phyloP scores from a whole-genome alignment of 2,888 invertebrate species.

The Caenorhabditis uteleia region DNA sequence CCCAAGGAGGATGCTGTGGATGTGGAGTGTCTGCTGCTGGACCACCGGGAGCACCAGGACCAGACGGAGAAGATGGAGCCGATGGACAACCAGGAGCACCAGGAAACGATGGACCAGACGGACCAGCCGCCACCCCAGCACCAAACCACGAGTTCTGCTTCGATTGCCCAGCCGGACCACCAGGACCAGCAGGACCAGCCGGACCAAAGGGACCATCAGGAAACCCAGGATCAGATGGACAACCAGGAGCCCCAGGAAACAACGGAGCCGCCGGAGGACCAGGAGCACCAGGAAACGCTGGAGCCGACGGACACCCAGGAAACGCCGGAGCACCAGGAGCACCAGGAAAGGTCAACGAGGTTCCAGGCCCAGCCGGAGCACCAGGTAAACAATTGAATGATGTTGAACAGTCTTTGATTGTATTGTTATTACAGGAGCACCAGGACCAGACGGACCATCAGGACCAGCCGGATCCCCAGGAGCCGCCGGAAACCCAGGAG shows the following conservation, averaged over 20 bases:
- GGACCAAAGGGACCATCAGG: slow-evolving; percentile 59
- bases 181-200: slow-evolving; percentile 54
- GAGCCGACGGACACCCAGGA: slow-evolving; percentile 44
- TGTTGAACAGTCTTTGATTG: slow-evolving; percentile 3
- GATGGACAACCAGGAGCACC: slow-evolving; percentile 54
- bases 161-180: slow-evolving; percentile 57
- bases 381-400: slow-evolving; percentile 31
- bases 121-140: slow-evolving; percentile 56
- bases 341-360: slow-evolving; percentile 31
- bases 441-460: slow-evolving; percentile 49
- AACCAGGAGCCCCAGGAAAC: slow-evolving; percentile 52
- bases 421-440: slow-evolving; percentile 27
- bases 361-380: slow-evolving; percentile 40
- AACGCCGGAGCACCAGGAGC: slow-evolving; percentile 34
- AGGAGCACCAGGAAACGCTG: slow-evolving; percentile 41
- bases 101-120: slow-evolving; percentile 61
- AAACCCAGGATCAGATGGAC: slow-evolving; percentile 55
- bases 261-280: slow-evolving; percentile 43
- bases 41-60: slow-evolving; percentile 52
- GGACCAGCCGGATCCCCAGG: slow-evolving; percentile 47
- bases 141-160: slow-evolving; percentile 55
- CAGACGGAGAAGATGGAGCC: slow-evolving; percentile 49
- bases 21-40: slow-evolving; percentile 51
- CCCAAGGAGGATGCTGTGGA: slow-evolving; percentile 52
- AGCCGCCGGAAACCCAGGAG: slow-evolving; percentile 44